These are phyloP conservation scores for Cranoglanis bouderius DNA, from an alignment of 2,113 vertebrate genomes.

Conservation along the genomic window DNA sequence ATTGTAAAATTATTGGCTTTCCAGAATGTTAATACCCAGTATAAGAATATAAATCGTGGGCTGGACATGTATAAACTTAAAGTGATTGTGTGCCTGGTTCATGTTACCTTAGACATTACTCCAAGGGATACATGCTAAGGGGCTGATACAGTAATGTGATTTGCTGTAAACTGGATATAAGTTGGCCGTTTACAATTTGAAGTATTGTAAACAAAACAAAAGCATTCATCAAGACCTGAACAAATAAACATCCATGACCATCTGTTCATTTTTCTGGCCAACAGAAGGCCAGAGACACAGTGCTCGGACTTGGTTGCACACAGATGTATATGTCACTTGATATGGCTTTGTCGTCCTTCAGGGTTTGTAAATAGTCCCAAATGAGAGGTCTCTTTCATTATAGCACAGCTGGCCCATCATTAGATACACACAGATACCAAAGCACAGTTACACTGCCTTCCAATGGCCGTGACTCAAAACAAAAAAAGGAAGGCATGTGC, in stretches of 20 bases:
- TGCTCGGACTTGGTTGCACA: constrained; percentile 26
- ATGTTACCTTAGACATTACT: background rate
- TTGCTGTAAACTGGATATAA: background rate
- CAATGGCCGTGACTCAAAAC: background rate
- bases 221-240: constrained; percentile 17
- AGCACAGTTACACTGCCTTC: background rate
- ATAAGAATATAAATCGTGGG: background rate
- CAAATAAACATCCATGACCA: constrained; percentile 45
- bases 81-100: background rate
- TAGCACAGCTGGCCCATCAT: constrained; percentile 10
- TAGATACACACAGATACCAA: constrained; percentile 26
- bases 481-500: background rate
- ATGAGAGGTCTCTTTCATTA: constrained; percentile 37
- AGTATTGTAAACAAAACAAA: constrained; percentile 20
- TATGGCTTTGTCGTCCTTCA: constrained; percentile 14
- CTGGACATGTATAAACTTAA: background rate
- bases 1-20: background rate
- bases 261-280: background rate
- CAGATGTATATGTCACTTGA: constrained; percentile 45
- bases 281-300: constrained; percentile 34
- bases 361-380: constrained; percentile 36
- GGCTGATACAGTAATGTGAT: constrained; percentile 7
- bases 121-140: constrained; percentile 1
- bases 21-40: background rate
- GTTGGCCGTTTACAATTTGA: background rate